These are phyloP conservation scores for Periophthalmus magnuspinnatus DNA, from an alignment of 2,797 vertebrate genomes.

Conservation along the genomic window DNA sequence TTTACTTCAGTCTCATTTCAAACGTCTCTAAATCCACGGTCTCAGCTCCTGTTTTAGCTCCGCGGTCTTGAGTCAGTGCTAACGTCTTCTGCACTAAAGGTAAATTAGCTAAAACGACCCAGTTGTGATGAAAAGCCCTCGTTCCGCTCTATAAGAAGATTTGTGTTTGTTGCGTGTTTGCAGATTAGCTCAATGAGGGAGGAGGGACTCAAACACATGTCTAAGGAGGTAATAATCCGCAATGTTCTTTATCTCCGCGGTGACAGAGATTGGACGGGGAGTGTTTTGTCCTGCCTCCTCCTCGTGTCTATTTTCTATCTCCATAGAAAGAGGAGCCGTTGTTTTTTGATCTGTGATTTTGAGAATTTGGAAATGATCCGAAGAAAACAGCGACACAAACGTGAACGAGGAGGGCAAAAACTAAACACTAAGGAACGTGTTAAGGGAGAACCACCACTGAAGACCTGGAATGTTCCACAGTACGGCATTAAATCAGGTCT, in stretches of 20 bases:
- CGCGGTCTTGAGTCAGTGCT: slow-evolving; percentile 37
- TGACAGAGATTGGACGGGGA: slow-evolving; percentile 69
- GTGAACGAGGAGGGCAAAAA: too few species aligned
- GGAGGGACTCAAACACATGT: slow-evolving; percentile 53
- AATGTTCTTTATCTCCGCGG: slow-evolving; percentile 70
- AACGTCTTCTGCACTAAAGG: slow-evolving; percentile 29
- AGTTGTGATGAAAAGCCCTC: slow-evolving; percentile 69
- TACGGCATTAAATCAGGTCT: too few species aligned
- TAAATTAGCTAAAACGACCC: slow-evolving; percentile 73
- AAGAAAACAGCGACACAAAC: too few species aligned
- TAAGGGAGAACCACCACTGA: too few species aligned
- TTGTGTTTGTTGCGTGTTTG: slow-evolving; percentile 74
- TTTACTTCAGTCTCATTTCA: slow-evolving; percentile 27
- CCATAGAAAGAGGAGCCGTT: slow-evolving; percentile 30
- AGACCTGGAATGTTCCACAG: too few species aligned
- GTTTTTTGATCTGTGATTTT: slow-evolving; percentile 29
- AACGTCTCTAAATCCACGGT: slow-evolving; percentile 47
- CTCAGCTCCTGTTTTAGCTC: slow-evolving; percentile 67
- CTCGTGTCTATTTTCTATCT: neutral
- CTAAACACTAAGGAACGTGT: too few species aligned
- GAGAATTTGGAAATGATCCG: too few species aligned
- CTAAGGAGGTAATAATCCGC: slow-evolving; percentile 75
- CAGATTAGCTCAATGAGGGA: slow-evolving; percentile 57
- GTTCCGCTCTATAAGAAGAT: slow-evolving; percentile 73
- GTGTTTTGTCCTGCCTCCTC: slow-evolving; percentile 46